Conservation (phyloP, 2,888 invertebrate genomes). For the Hofmannophila pseudospretella region DNA sequence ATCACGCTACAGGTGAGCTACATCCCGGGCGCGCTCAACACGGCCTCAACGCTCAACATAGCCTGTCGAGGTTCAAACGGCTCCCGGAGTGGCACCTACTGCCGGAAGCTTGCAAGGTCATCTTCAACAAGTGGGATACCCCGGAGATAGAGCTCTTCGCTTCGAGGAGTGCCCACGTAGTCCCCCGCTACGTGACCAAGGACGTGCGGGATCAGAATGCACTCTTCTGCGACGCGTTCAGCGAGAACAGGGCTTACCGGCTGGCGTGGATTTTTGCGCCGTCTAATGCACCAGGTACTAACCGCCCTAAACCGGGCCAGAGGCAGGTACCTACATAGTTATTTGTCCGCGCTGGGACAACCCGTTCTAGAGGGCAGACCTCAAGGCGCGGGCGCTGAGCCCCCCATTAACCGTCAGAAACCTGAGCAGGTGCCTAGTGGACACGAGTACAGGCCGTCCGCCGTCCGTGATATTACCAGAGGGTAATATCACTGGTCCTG, state of each 20-base stretch:
- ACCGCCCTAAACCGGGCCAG: conserved; percentile 10
- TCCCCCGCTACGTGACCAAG: conserved; percentile 11
- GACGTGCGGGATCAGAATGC: conserved; percentile 14
- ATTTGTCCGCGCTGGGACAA: conserved; percentile 14
- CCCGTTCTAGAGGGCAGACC: conserved; percentile 17
- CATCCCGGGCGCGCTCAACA: too few species aligned
- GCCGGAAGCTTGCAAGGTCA: conserved; percentile 7
- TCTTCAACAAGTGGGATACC: conserved; percentile 16
- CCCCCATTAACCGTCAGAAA: conserved; percentile 11
- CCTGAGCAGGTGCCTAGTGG: conserved; percentile 5
- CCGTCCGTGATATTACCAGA: too few species aligned
- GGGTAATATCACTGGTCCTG: too few species aligned
- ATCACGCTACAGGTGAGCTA: conserved; percentile 21
- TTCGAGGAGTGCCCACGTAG: conserved; percentile 10
- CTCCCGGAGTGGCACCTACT: conserved; percentile 22
- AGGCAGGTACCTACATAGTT: conserved; percentile 9
- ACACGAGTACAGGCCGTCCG: conserved; percentile 1
- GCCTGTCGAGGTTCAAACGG: conserved; percentile 14
- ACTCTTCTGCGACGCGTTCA: conserved; percentile 15
- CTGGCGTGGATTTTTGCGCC: conserved; percentile 21
- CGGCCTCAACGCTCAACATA: conserved; percentile 20
- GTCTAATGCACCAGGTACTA: conserved; percentile 14
- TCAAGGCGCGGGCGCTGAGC: conserved; percentile 9
- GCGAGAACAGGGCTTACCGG: conserved; percentile 13
- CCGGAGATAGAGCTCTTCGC: conserved; percentile 19